Evolutionary conservation across 2,113 vertebrate species (phyloP).

Genomic region (Oreochromis niloticus): DNA sequence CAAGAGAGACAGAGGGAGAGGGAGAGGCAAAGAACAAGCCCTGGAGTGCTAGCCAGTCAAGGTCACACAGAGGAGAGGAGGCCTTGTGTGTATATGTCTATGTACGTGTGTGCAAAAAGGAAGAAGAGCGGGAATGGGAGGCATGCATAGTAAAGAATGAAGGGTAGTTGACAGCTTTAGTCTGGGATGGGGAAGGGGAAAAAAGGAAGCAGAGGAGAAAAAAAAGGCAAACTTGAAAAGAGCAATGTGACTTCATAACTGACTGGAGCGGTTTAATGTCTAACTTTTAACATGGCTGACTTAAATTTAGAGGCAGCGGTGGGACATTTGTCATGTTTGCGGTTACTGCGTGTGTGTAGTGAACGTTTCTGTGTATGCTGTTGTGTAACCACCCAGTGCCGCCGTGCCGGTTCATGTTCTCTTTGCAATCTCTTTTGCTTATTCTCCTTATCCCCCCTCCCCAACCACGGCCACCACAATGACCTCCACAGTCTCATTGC

Average conservation of each 20-base stretch:
- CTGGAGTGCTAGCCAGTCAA: constrained; percentile 66
- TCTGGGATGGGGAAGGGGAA: constrained; percentile 2
- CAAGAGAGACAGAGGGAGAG: constrained; percentile 38
- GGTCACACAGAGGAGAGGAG: constrained; percentile 67
- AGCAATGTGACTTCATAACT: constrained; percentile 25
- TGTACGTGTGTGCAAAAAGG: not conserved
- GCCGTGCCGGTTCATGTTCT: not conserved
- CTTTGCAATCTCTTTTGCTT: not conserved
- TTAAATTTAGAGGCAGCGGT: not conserved
- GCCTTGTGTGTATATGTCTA: constrained; percentile 19
- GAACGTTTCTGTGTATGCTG: not conserved
- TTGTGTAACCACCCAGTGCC: not conserved
- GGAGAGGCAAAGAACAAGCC: constrained; percentile 55
- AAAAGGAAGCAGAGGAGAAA: not conserved
- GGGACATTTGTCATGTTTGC: not conserved
- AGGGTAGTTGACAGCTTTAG: constrained; percentile 35
- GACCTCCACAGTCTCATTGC: constrained; percentile 7
- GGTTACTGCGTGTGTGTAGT: not conserved
- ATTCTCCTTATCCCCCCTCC: not conserved
- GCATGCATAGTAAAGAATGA: constrained; percentile 26
- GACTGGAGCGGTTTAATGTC: not conserved
- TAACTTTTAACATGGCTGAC: not conserved
- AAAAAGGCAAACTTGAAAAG: constrained; percentile 24
- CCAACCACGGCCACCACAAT: not conserved
- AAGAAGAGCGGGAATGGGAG: constrained; percentile 17